A percentile compares a stretch with the other conserved stretches of the same genome.
Conservation (phyloP, 2,113 vertebrate genomes). For the Rhynchomys soricoides region DNA sequence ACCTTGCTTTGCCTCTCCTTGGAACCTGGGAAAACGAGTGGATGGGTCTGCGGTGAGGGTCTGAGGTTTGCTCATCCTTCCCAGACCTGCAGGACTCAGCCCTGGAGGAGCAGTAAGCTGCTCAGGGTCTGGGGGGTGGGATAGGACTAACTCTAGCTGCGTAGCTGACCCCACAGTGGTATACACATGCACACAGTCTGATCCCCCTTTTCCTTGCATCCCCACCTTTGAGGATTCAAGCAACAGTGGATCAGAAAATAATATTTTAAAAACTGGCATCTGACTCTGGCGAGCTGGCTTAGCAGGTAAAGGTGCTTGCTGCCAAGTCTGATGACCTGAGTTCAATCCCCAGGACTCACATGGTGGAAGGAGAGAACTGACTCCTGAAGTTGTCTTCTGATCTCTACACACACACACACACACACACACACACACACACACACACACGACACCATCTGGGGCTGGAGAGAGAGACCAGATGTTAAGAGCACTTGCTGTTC, state of each 20-base stretch:
- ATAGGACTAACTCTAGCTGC: not conserved
- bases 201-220: not conserved
- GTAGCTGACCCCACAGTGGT: not conserved
- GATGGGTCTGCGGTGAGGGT: not conserved
- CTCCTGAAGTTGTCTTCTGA: not conserved
- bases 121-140: not conserved
- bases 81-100: not conserved
- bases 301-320: not conserved
- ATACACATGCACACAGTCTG: rapidly evolving
- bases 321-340: not conserved
- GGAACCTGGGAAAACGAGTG: not conserved
- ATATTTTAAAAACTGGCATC: not conserved
- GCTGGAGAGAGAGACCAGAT: not conserved
- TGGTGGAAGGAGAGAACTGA: not conserved
- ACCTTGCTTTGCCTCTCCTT: not conserved
- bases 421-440: no score
- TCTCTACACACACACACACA: not conserved
- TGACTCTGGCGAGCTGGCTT: not conserved
- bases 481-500: not conserved
- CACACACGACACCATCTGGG: not conserved
- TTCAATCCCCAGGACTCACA: not conserved
- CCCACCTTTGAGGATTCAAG: not conserved
- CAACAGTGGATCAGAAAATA: not conserved
- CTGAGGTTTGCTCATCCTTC: not conserved
- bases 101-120: not conserved